phyloP scores from a whole-genome alignment of 2,113 vertebrate genomes.

The Paedocypris sp. region DNA sequence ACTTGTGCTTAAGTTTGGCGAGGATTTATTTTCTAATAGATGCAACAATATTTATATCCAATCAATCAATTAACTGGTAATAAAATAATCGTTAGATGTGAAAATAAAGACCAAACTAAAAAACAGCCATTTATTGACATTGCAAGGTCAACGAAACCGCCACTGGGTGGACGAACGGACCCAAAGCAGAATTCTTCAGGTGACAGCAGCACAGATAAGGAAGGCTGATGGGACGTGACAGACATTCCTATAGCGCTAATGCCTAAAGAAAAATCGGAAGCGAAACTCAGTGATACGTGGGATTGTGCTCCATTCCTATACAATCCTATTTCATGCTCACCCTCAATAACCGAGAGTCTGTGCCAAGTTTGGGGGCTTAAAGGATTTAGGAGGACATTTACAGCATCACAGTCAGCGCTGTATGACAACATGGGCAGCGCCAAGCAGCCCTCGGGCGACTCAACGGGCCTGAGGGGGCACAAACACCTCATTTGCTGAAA shows the following conservation, averaged over 20 bases:
- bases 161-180: background rate
- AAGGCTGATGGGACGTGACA: slow-evolving; percentile 12
- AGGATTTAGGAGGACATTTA: slow-evolving; percentile 10
- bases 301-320: background rate
- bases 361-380: slow-evolving; percentile 14
- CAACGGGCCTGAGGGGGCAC: background rate
- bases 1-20: too few species aligned
- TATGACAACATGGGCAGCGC: background rate
- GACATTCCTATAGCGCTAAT: background rate
- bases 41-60: too few species aligned
- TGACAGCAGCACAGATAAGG: slow-evolving; percentile 17
- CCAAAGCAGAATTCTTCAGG: background rate
- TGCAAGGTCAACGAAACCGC: background rate
- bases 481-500: background rate
- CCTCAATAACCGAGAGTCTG: background rate
- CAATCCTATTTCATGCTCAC: slow-evolving; percentile 18
- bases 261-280: background rate
- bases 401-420: background rate
- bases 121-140: too few species aligned
- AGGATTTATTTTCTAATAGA: too few species aligned
- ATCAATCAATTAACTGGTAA: too few species aligned
- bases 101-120: too few species aligned
- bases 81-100: too few species aligned
- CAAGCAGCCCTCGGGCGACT: background rate
- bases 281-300: background rate